phyloP scores from a whole-genome alignment of 2,888 invertebrate genomes.

The Hirtodrosophila trivittata region DNA sequence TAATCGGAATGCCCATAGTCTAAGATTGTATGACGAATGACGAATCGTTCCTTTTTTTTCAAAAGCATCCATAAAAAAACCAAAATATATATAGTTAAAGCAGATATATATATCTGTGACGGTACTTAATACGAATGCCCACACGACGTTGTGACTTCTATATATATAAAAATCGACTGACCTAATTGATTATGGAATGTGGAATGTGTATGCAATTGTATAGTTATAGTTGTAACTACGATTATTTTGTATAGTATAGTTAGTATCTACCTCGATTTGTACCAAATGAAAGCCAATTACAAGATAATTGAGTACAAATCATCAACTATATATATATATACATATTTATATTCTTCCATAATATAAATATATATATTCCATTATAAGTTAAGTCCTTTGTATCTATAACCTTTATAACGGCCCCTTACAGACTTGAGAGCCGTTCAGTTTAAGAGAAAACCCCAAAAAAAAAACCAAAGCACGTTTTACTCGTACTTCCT shows the following conservation, averaged over 20 bases:
- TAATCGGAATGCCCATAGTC: constrained; percentile 51
- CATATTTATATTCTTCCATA: neutral
- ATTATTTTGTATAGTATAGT: constrained; percentile 41
- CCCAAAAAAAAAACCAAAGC: constrained; percentile 29
- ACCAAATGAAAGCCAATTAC: constrained; percentile 44
- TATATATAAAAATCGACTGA: no score
- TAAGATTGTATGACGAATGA: constrained; percentile 69
- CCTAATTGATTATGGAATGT: constrained; percentile 52
- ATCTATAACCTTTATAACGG: constrained; percentile 37
- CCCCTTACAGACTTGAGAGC: constrained; percentile 61
- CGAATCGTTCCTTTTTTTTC: constrained; percentile 35
- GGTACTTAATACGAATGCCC: constrained; percentile 65
- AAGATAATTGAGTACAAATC: constrained; percentile 51
- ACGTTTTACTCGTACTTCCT: constrained; percentile 31
- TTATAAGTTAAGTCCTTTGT: constrained; percentile 20
- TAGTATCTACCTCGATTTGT: constrained; percentile 48
- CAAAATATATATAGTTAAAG: constrained; percentile 4
- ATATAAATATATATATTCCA: no score
- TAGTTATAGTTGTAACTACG: constrained; percentile 35
- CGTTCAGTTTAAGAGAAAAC: constrained; percentile 41
- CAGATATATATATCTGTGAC: constrained; percentile 43
- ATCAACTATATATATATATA: constrained; percentile 1
- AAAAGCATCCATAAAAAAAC: constrained; percentile 46
- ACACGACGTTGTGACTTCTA: constrained; percentile 26
- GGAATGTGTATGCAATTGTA: constrained; percentile 68